A percentile compares a stretch with the other conserved stretches of the same genome.
Conservation (phyloP, 2,888 invertebrate genomes). For the Drosophila barbarae region DNA sequence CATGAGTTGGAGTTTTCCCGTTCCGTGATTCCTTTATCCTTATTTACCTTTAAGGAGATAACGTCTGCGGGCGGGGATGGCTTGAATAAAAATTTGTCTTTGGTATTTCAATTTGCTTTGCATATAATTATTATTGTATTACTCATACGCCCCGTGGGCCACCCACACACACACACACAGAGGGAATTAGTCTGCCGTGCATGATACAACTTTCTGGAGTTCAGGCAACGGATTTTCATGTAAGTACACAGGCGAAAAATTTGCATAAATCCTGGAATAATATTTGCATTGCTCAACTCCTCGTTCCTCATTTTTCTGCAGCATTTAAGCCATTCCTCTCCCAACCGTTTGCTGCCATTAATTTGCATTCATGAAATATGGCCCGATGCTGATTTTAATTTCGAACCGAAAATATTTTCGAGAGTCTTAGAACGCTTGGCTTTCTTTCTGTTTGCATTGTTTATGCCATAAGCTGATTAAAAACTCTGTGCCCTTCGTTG, state of each 20-base stretch:
- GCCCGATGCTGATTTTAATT: conserved; percentile 26
- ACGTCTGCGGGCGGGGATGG: not conserved
- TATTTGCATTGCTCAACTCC: conserved; percentile 57
- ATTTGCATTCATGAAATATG: conserved; percentile 54
- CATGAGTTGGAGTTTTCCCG: conserved; percentile 33
- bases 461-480: conserved; percentile 29
- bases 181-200: conserved; percentile 35
- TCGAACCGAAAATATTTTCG: conserved; percentile 18
- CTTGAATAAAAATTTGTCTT: conserved; percentile 25
- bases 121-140: conserved; percentile 42
- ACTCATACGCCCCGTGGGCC: conserved; percentile 38
- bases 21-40: conserved; percentile 27
- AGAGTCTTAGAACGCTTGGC: conserved; percentile 14
- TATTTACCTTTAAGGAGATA: conserved; percentile 42
- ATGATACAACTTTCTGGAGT: conserved; percentile 39
- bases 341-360: conserved; percentile 44
- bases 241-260: conserved; percentile 42
- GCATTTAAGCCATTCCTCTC: conserved; percentile 20
- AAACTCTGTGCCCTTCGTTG: not conserved
- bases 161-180: conserved; percentile 5
- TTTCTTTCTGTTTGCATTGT: conserved; percentile 9
- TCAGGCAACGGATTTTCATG: conserved; percentile 22
- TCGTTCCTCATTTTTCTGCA: conserved; percentile 5
- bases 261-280: conserved; percentile 62
- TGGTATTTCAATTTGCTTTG: conserved; percentile 47